A percentile compares a stretch with the other conserved stretches of the same genome.
phyloP scores from a whole-genome alignment of 1,140 invertebrate genomes.

The Sitophilus oryzae region DNA sequence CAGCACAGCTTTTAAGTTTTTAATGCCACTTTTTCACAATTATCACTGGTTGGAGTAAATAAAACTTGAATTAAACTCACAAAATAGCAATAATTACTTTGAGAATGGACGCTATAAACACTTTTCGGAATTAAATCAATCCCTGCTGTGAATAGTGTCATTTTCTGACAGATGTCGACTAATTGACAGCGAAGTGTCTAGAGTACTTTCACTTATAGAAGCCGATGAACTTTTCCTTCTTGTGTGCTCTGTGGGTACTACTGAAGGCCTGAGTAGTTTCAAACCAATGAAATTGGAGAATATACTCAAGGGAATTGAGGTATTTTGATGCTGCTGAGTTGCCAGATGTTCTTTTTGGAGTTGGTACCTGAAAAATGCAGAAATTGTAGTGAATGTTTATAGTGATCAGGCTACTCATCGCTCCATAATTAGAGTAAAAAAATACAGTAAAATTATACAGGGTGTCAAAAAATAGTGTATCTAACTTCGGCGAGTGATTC shows the following conservation, averaged over 20 bases:
- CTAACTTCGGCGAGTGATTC: no score
- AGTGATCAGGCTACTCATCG: no score
- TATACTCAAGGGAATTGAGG: slow-evolving; percentile 50
- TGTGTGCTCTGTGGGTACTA: slow-evolving; percentile 33
- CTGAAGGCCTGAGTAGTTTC: slow-evolving; percentile 44
- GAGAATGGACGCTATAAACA: no score
- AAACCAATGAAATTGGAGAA: slow-evolving; percentile 68
- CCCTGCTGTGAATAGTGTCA: slow-evolving; percentile 4
- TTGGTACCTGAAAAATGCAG: slow-evolving; percentile 68
- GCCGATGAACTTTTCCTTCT: slow-evolving; percentile 47
- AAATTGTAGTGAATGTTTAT: slow-evolving; percentile 45
- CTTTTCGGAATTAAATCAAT: no score
- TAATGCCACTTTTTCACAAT: no score
- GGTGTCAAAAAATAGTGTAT: no score
- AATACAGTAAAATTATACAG: no score
- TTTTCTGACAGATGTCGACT: slow-evolving; percentile 9
- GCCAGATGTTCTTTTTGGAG: slow-evolving; percentile 58
- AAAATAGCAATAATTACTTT: no score
- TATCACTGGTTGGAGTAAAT: no score
- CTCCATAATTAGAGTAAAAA: no score
- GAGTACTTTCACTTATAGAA: slow-evolving; percentile 28
- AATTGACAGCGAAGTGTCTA: slow-evolving; percentile 24
- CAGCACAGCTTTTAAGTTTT: no score
- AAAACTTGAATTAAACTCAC: no score
- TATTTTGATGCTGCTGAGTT: slow-evolving; percentile 47